Base-by-base conservation (phyloP, 1,140 invertebrate genomes). In the Trachymyrmex cornetzi region DNA sequence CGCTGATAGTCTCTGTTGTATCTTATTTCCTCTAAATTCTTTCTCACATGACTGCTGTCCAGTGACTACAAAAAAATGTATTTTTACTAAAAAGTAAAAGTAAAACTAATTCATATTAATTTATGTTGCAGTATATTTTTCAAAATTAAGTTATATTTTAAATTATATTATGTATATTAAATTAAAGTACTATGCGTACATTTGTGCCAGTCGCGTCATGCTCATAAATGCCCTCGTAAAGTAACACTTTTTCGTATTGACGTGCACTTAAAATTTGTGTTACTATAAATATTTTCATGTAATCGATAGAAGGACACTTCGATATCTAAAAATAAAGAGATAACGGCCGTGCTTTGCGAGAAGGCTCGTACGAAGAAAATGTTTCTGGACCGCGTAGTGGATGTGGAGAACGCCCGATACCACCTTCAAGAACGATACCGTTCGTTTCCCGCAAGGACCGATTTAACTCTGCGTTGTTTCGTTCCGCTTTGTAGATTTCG, bases 261-360 rank as follows among this genome's bases (percentile, higher is more conserved):
- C 44, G 7, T n/a, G 27, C 27, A 12, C 48, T 61, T 61, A 38
- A 44, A 44, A 61, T 77, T 6, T 27, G 34, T 24, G 30, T 61
- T 24, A 1, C 61, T 50, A 67, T 79, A 79, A 79, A 79, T 66
- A 66, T 48, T 30, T 66, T 24, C 38, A 24, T 16, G 59, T 24
- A 48, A 79, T 48, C 38, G 24, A 79, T 66, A 27, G 24, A 66
- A 79, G 79, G 79, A 57, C 79, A 27, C 79, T 71, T 71, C 64
- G 64, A 38, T 57, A 53, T 67, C 38, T 80, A 44, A 71, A 55
- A 71, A 71, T 57, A 50, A 81, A 44, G 38, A 81, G 67, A 71
- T 27, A 44, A 55, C 11, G n/a, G n/a, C 30, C 14, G 48, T 19
- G 27, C 63, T n/a, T 69, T 3, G 66, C 66, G 66, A 16, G 22